phyloP scores from a whole-genome alignment of 37 sponge, comb jelly and placozoan genomes.

The Axinella damicornis region DNA sequence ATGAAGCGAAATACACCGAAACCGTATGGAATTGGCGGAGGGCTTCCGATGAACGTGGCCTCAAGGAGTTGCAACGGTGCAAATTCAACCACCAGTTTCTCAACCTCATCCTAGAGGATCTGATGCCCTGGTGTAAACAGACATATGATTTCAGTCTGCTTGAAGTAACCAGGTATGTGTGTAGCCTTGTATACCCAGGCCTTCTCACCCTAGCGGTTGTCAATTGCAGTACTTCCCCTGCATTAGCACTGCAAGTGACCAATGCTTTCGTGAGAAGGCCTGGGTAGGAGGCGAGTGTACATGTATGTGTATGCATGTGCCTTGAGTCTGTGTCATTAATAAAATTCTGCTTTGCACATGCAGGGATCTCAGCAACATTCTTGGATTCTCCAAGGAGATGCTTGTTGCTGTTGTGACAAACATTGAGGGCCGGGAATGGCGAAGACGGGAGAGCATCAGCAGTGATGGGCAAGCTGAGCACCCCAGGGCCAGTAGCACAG shows the following conservation, averaged over 20 bases:
- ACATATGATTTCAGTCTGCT: conserved; percentile 14
- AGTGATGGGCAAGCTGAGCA: background rate
- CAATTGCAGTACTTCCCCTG: too few species aligned
- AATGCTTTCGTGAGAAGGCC: too few species aligned
- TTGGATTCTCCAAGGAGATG: conserved; percentile 31
- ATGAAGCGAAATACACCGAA: conserved; percentile 34
- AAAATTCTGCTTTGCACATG: background rate
- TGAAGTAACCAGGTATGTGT: conserved; percentile 24
- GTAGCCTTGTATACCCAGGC: too few species aligned
- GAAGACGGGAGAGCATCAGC: background rate
- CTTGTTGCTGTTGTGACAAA: conserved; percentile 16
- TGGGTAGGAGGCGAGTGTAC: too few species aligned
- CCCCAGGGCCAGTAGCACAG: conserved; percentile 48
- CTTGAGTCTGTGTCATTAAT: background rate
- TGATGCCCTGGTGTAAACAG: conserved; percentile 40
- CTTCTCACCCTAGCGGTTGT: too few species aligned
- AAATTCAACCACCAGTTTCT: conserved; percentile 31
- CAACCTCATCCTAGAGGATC: conserved; percentile 27
- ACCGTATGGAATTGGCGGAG: conserved; percentile 35
- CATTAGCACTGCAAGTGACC: too few species aligned
- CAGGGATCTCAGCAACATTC: conserved; percentile 10
- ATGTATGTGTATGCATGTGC: too few species aligned
- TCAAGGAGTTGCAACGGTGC: conserved; percentile 21
- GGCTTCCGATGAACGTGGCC: conserved; percentile 45
- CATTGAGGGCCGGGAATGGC: conserved; percentile 37